Conservation (phyloP, 2,113 vertebrate genomes). For the Egretta garzetta region DNA sequence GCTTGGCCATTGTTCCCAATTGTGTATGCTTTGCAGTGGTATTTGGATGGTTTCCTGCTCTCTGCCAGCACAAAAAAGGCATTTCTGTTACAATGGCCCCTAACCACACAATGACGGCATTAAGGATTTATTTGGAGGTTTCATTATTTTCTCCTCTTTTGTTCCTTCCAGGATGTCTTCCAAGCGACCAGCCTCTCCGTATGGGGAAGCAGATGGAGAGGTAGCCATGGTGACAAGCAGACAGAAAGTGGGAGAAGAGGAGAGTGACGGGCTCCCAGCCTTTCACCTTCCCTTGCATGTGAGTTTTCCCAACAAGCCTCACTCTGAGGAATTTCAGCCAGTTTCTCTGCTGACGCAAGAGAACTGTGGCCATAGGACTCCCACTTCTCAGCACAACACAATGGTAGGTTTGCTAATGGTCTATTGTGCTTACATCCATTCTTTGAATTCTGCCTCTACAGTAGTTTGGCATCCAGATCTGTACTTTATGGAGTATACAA, state of each 20-base stretch:
- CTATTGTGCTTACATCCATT: conserved; percentile 67
- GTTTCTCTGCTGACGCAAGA: conserved; percentile 85
- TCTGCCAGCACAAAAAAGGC: conserved; percentile 84
- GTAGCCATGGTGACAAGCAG: conserved; percentile 99
- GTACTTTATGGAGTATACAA: conserved; percentile 6
- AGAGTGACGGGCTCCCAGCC: conserved; percentile 93
- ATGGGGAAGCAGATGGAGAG: conserved; percentile 99
- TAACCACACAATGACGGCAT: conserved; percentile 87
- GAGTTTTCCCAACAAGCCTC: conserved; percentile 94
- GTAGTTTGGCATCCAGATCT: conserved; percentile 46
- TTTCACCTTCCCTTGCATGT: conserved; percentile 98
- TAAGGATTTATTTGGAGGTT: conserved; percentile 88
- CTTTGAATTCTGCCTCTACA: conserved; percentile 45
- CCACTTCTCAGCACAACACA: conserved; percentile 85
- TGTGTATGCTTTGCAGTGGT: conserved; percentile 82
- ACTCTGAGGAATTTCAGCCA: conserved; percentile 87
- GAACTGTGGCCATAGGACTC: conserved; percentile 88
- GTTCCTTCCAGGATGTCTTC: conserved; percentile 99
- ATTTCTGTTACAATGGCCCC: conserved; percentile 87
- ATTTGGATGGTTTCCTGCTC: conserved; percentile 87
- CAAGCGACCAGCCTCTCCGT: conserved; percentile 99
- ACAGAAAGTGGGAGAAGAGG: conserved; percentile 98
- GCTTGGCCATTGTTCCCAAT: conserved; percentile 85
- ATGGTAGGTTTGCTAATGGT: conserved; percentile 81
- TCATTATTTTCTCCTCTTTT: conserved; percentile 89